Conservation (phyloP, 2,888 invertebrate genomes). For the Cataglyphis altisquamis region DNA sequence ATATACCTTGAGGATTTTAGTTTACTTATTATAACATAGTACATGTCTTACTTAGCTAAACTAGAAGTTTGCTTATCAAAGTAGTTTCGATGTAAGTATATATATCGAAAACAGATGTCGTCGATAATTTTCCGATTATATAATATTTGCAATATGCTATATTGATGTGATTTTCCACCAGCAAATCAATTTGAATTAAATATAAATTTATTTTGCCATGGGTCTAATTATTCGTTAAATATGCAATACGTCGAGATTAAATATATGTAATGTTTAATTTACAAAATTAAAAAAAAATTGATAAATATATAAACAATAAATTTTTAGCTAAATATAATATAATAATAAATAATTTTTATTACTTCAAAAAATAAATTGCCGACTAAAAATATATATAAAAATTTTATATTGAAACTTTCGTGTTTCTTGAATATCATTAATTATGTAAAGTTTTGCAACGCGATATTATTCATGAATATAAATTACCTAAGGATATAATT, state of each 20-base stretch:
- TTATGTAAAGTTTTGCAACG: background rate
- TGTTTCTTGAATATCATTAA: background rate
- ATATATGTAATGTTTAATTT: background rate
- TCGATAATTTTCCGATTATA: background rate
- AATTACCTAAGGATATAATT: constrained; percentile 18
- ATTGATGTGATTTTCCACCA: background rate
- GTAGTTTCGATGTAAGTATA: constrained; percentile 15
- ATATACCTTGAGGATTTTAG: background rate
- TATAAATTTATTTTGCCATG: background rate
- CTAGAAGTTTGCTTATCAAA: background rate
- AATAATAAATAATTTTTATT: background rate
- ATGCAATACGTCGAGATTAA: background rate
- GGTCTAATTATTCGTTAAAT: background rate
- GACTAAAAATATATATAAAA: background rate
- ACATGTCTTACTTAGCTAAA: background rate
- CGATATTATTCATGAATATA: constrained; percentile 16
- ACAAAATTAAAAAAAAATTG: background rate
- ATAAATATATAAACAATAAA: background rate
- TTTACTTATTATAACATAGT: constrained; percentile 8
- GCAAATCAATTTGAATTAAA: background rate
- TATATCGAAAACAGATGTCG: background rate
- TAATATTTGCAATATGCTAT: background rate
- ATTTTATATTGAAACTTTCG: background rate
- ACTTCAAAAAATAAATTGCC: background rate
- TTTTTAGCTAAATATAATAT: background rate